These are phyloP conservation scores for Cecidostiba fungosa DNA, from an alignment of 2,888 invertebrate genomes.

Conservation along the genomic window DNA sequence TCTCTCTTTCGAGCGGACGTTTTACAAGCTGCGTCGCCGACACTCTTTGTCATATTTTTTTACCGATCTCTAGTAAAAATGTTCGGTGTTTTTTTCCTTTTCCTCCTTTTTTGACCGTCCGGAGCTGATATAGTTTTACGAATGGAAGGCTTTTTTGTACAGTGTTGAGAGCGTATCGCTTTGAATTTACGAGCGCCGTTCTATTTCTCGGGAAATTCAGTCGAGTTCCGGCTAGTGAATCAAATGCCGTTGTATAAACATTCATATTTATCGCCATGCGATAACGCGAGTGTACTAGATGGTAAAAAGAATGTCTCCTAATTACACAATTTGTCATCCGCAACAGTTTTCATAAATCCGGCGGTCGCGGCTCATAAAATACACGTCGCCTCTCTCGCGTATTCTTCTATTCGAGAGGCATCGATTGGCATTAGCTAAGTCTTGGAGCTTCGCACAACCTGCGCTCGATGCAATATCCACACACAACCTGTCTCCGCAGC, in stretches of 20 bases:
- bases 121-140: slow-evolving; percentile 9
- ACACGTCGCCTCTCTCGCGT: neutral
- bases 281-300: slow-evolving; percentile 30
- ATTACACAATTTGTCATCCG: slow-evolving; percentile 43
- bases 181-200: slow-evolving; percentile 23
- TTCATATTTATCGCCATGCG: slow-evolving; percentile 24
- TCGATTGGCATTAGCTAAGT: slow-evolving; percentile 40
- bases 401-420: neutral
- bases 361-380: too few species aligned
- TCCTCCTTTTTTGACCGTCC: slow-evolving; percentile 1
- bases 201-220: neutral
- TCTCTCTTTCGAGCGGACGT: neutral
- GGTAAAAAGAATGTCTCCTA: slow-evolving; percentile 20
- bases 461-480: slow-evolving; percentile 51
- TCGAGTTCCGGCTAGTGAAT: neutral
- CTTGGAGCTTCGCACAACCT: neutral
- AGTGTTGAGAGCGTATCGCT: neutral
- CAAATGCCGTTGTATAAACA: neutral
- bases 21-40: slow-evolving; percentile 20
- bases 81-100: neutral
- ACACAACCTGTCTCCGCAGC: slow-evolving; percentile 56
- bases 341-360: slow-evolving; percentile 44
- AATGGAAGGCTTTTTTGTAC: neutral
- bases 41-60: slow-evolving; percentile 38
- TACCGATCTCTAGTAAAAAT: neutral